Evolutionary conservation across 2,888 invertebrate species (phyloP).

Genomic region (Rosalia funebris): DNA sequence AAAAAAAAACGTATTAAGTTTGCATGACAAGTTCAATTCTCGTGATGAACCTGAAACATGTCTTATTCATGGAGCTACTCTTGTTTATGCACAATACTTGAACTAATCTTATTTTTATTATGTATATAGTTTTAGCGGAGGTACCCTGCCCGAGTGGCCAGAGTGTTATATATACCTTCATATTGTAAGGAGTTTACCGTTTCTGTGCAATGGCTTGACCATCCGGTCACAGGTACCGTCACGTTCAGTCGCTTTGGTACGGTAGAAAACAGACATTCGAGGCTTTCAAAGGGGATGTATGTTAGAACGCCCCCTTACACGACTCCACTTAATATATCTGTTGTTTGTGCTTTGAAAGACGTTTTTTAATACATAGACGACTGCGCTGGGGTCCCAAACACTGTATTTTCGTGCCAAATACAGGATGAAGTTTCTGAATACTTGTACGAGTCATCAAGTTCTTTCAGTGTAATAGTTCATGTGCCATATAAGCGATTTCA

Average conservation of each 20-base stretch:
- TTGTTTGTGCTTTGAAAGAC: too few species aligned
- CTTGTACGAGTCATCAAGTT: too few species aligned
- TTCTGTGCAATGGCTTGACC: slow-evolving; percentile 11
- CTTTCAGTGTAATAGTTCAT: too few species aligned
- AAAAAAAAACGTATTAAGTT: slow-evolving; percentile 42
- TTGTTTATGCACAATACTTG: slow-evolving; percentile 20
- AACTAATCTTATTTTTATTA: slow-evolving; percentile 11
- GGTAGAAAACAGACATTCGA: slow-evolving; percentile 14
- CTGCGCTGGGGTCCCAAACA: too few species aligned
- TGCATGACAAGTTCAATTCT: slow-evolving; percentile 59
- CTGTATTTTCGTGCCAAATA: too few species aligned
- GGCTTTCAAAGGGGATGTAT: too few species aligned
- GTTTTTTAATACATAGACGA: too few species aligned
- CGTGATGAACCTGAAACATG: slow-evolving; percentile 33
- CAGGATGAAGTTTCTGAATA: too few species aligned
- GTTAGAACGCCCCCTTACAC: too few species aligned
- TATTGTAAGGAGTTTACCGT: slow-evolving; percentile 24
- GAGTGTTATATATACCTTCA: slow-evolving; percentile 19
- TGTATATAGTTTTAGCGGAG: slow-evolving; percentile 19
- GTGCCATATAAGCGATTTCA: too few species aligned
- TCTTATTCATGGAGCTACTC: slow-evolving; percentile 39
- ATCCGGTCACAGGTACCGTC: slow-evolving; percentile 5
- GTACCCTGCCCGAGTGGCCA: slow-evolving; percentile 12
- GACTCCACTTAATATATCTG: too few species aligned
- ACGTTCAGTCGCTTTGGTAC: neutral